phyloP scores from a whole-genome alignment of 2,113 vertebrate genomes.

The Antigone vipio region DNA sequence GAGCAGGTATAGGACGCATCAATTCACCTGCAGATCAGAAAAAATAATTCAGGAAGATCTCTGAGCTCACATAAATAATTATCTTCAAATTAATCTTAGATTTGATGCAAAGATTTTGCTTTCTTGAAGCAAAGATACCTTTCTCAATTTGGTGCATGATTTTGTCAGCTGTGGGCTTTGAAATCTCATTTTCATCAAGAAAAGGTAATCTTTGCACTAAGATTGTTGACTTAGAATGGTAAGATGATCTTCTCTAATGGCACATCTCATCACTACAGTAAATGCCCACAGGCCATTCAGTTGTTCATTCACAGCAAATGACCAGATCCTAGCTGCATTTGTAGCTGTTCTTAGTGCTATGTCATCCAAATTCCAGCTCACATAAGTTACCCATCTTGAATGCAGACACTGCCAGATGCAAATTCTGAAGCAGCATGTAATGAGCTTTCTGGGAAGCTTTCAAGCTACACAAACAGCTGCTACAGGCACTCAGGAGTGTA shows the following conservation, averaged over 20 bases:
- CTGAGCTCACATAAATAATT: background rate
- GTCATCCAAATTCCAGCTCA: background rate
- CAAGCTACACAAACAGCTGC: conserved; percentile 4
- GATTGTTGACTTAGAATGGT: background rate
- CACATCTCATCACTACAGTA: background rate
- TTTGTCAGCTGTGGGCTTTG: background rate
- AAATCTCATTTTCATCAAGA: background rate
- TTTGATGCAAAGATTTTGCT: background rate
- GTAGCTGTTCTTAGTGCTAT: background rate
- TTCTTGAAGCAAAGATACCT: background rate
- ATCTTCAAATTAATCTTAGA: background rate
- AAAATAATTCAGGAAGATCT: background rate
- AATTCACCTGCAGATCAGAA: background rate
- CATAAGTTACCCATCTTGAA: background rate
- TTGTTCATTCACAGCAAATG: background rate
- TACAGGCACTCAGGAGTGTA: conserved; percentile 6
- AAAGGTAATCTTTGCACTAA: background rate
- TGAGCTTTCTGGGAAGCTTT: conserved; percentile 1
- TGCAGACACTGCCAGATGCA: background rate
- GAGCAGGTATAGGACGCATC: background rate
- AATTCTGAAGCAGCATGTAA: background rate
- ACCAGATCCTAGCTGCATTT: background rate
- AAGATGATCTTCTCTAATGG: background rate
- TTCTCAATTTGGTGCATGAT: background rate
- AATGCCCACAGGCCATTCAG: background rate